A percentile compares a stretch with the other conserved stretches of the same genome.
phyloP scores from a whole-genome alignment of 2,888 invertebrate species.

The Pristionchus arcanus region DNA sequence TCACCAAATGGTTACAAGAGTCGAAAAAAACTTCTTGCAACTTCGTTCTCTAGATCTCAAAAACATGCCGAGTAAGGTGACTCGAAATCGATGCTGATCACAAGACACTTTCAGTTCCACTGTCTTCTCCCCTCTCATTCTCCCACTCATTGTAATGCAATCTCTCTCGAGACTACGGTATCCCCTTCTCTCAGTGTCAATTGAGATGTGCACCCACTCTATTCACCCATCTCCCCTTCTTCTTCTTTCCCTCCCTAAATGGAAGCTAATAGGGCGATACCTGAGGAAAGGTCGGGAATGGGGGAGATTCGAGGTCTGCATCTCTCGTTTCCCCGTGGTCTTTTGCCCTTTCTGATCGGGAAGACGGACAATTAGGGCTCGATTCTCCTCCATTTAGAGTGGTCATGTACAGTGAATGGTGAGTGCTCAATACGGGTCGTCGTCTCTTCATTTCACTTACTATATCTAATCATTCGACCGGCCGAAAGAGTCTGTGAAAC shows the following conservation, averaged over 20 bases:
- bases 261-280: slow-evolving; percentile 22
- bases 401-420: not conserved
- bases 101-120: not conserved
- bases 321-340: too few relatives aligned
- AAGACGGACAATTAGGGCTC: not conserved
- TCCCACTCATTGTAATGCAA: not conserved
- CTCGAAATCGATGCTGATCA: not conserved
- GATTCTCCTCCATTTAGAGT: not conserved
- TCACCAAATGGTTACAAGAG: not conserved
- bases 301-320: not conserved
- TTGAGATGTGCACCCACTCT: not conserved
- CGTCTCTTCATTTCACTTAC: too few relatives aligned
- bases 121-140: not conserved
- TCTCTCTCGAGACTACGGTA: slow-evolving; percentile 17
- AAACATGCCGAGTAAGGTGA: too few relatives aligned
- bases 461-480: too few relatives aligned
- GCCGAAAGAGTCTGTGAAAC: too few relatives aligned
- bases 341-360: too few relatives aligned
- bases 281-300: slow-evolving; percentile 42
- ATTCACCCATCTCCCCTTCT: slow-evolving; percentile 18
- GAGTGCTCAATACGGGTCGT: too few relatives aligned
- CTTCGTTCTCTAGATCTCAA: too few relatives aligned
- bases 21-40: not conserved
- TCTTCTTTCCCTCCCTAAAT: slow-evolving; percentile 7
- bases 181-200: slow-evolving; percentile 6